These are phyloP conservation scores for Oeneis ivallda DNA, from an alignment of 2,888 invertebrate genomes.

Conservation along the genomic window DNA sequence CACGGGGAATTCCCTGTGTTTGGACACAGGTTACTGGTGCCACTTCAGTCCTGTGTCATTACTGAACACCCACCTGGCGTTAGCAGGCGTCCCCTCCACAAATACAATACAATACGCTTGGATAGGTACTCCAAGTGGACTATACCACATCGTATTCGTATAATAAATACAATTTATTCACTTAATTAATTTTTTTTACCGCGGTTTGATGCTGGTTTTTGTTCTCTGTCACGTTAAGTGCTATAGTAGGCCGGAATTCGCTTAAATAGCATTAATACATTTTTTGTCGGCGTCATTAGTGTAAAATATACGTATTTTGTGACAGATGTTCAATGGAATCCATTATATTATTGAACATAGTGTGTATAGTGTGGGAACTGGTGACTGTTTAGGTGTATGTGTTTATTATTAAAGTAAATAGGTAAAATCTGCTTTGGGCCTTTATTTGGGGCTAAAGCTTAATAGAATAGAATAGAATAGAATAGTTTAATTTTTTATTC, in stretches of 20 bases:
- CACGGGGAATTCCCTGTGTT: too few relatives aligned
- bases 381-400: too few relatives aligned
- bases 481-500: too few relatives aligned
- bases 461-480: too few relatives aligned
- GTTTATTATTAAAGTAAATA: too few relatives aligned
- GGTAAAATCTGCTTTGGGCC: too few relatives aligned
- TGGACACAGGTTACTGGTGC: too few relatives aligned
- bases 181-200: not conserved
- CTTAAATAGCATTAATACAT: constrained; percentile 18
- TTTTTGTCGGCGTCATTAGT: constrained; percentile 34
- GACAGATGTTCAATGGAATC: constrained; percentile 55
- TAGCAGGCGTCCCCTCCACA: too few relatives aligned
- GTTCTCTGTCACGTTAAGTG: constrained; percentile 5
- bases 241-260: constrained; percentile 9
- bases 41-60: too few relatives aligned
- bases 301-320: constrained; percentile 50
- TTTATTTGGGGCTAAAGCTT: too few relatives aligned
- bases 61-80: too few relatives aligned
- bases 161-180: not conserved
- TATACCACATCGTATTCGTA: not conserved
- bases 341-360: constrained; percentile 26
- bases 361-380: constrained; percentile 1
- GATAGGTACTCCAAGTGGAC: too few relatives aligned
- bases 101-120: not conserved
- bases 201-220: not conserved